Evolutionary conservation across 2,113 vertebrate genomes (phyloP), one percentile per base, ranked within the genome.

Genomic region (Apus apus): DNA sequence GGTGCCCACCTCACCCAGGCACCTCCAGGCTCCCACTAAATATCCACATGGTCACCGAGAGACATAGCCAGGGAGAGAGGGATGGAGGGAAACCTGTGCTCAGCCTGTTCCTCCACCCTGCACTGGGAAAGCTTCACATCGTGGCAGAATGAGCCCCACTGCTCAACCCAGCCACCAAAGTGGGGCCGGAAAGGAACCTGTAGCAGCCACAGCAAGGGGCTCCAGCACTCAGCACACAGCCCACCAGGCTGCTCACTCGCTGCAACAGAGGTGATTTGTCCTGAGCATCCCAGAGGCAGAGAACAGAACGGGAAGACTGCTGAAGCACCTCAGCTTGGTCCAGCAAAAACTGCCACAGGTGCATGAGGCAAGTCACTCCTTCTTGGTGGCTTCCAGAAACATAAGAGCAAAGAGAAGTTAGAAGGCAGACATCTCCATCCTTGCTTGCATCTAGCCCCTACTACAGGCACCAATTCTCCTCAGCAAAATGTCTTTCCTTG

Each of bases 21-120:
- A 56, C 40, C 30, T 56, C 61, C 57, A 53, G 36, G 45, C 77
- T 77, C 64, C 22, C 45, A n/a, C 18, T 48, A 25, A 64, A 61
- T 8, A 16, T 16, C 70, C 56, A 40, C 12, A 6, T 7, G 19
- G 19, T 21, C 5, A 2, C 64, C 3, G 3, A 71, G 36, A 43
- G 32, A 32, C 3, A 2, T 21, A 21, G 8, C 9, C 1, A 1
- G 3, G 65, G 23, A n/a, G 8, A 16, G 8, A 25, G 27, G 30
- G 19, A 18, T 14, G 51, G 62, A 81, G 25, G 18, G 53, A 19
- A 38, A 9, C 0, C 1, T 6, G 34, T 18, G 40, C 32, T 54
- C n/a, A 7, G 26, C 5, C 48, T 56, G 18, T 32, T 73, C 38
- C 66, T 76, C 72, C 12, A 6, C 23, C 60, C 58, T 34, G 25